A percentile compares a stretch with the other conserved stretches of the same genome.
phyloP scores from a whole-genome alignment of 2,113 vertebrate species.

The Micronisus gabar region DNA sequence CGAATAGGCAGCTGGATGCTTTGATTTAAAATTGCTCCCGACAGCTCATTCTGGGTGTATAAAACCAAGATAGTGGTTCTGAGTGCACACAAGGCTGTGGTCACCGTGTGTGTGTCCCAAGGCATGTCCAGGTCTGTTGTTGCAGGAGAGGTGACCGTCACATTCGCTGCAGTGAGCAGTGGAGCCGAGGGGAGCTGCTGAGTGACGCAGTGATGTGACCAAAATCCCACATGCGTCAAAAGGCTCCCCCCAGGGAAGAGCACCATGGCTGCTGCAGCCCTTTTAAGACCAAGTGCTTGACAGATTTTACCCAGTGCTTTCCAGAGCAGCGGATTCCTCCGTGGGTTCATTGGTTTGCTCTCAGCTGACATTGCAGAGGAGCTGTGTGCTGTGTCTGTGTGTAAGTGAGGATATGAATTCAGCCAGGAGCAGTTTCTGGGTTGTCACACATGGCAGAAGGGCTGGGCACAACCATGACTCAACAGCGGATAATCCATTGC shows the following conservation, averaged over 20 bases:
- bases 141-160: neutral
- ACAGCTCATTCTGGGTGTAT: neutral
- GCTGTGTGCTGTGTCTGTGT: neutral
- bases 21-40: neutral
- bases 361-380: neutral
- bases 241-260: neutral
- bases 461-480: neutral
- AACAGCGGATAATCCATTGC: neutral
- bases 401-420: neutral
- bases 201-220: neutral
- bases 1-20: neutral
- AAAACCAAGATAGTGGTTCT: neutral
- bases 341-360: neutral
- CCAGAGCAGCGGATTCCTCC: neutral
- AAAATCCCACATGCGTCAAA: neutral
- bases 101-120: rapidly evolving
- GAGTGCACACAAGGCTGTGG: neutral
- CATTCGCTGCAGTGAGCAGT: neutral
- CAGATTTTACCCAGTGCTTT: neutral
- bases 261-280: neutral
- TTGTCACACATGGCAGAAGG: neutral
- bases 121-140: neutral
- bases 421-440: neutral
- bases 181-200: neutral
- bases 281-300: neutral